Evolutionary conservation across 2,888 invertebrate genomes (phyloP).

Genomic region (Chalcosyrphus nemorum): DNA sequence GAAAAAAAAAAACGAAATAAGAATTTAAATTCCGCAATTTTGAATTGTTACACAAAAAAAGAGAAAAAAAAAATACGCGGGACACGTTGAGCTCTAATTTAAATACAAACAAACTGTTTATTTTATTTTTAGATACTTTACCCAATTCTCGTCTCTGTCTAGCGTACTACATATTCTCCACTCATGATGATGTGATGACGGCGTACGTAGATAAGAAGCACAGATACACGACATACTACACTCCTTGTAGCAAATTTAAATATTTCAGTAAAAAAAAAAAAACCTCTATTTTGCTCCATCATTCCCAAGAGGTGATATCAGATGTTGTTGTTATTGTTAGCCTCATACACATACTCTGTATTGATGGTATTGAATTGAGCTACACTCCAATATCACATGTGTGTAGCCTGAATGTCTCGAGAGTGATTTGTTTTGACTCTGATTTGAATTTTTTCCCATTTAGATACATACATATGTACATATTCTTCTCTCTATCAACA

Average conservation of each 20-base stretch:
- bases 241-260: slow-evolving; percentile 65
- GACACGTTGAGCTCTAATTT: slow-evolving; percentile 70
- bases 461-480: slow-evolving; percentile 26
- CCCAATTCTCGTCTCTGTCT: slow-evolving; percentile 56
- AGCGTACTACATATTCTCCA: slow-evolving; percentile 8
- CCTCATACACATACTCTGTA: too few relatives aligned
- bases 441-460: slow-evolving; percentile 34
- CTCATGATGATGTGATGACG: not conserved
- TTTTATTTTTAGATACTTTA: slow-evolving; percentile 70
- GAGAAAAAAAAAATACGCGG: slow-evolving; percentile 45
- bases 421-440: slow-evolving; percentile 66
- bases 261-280: slow-evolving; percentile 39
- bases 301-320: slow-evolving; percentile 70
- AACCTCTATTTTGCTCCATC: slow-evolving; percentile 57
- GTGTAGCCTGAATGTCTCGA: slow-evolving; percentile 60
- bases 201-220: slow-evolving; percentile 43
- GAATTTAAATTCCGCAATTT: slow-evolving; percentile 60
- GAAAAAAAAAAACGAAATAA: slow-evolving; percentile 6
- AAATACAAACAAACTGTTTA: slow-evolving; percentile 68
- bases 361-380: slow-evolving; percentile 16
- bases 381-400: slow-evolving; percentile 20
- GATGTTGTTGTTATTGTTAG: slow-evolving; percentile 32
- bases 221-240: slow-evolving; percentile 52
- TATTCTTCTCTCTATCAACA: slow-evolving; percentile 35
- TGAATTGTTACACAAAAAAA: slow-evolving; percentile 61